Conservation (phyloP, 2,113 vertebrate species). For the Zosterops lateralis region DNA sequence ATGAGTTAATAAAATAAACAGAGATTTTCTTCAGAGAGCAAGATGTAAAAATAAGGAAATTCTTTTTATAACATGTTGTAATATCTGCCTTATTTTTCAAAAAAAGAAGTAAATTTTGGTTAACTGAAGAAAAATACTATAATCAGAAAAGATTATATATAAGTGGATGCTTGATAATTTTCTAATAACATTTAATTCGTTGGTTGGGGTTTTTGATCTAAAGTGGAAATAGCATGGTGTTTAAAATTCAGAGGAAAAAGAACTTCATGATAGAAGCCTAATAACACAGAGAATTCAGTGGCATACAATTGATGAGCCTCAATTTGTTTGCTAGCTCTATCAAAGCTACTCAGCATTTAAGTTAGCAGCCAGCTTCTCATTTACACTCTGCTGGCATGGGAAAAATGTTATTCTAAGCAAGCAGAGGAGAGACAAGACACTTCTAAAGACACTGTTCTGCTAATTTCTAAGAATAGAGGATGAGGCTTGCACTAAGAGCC, state of each 20-base stretch:
- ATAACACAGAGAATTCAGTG: background rate
- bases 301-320: background rate
- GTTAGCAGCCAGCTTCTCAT: background rate
- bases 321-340: background rate
- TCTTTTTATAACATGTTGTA: background rate
- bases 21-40: background rate
- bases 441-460: background rate
- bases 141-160: background rate
- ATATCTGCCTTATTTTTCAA: background rate
- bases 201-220: fast-evolving
- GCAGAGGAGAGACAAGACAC: background rate
- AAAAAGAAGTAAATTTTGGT: background rate
- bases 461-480: background rate
- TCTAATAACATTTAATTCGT: background rate
- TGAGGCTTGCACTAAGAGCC: background rate
- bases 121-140: background rate
- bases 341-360: background rate
- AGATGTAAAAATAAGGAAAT: background rate
- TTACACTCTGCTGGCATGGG: background rate
- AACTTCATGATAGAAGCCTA: background rate
- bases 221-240: background rate
- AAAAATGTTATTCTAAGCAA: background rate
- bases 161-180: background rate
- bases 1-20: background rate
- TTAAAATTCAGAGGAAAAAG: background rate